Conservation (phyloP, 1,140 invertebrate genomes). For the Papilio polytes region DNA sequence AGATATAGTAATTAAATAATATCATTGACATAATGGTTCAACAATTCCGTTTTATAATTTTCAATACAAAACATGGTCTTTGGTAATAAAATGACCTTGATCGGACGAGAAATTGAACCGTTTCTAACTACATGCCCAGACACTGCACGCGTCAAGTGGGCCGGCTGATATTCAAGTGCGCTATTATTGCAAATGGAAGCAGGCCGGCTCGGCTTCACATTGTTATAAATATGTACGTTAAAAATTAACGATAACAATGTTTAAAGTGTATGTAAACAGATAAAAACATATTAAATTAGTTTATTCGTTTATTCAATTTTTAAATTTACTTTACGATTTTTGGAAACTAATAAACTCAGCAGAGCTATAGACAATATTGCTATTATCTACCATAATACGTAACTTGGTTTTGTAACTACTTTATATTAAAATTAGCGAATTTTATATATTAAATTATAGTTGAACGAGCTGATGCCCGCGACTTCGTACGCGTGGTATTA, state of each 20-base stretch:
- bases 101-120: conserved; percentile 1
- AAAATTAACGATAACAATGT: conserved; percentile 20
- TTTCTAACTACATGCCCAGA: conserved; percentile 19
- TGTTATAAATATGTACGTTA: conserved; percentile 10
- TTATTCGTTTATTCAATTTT: not conserved
- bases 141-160: not conserved
- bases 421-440: not conserved
- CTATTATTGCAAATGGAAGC: conserved; percentile 22
- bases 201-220: not conserved
- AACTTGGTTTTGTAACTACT: not conserved
- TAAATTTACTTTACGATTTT: not conserved
- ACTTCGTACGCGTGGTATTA: too few species aligned
- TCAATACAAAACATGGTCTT: not conserved
- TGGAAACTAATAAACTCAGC: not conserved
- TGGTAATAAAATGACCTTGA: conserved; percentile 9
- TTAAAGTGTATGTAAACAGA: conserved; percentile 14
- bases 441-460: not conserved
- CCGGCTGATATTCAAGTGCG: conserved; percentile 13
- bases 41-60: not conserved
- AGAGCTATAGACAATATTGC: not conserved
- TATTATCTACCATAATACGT: not conserved
- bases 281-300: conserved; percentile 2
- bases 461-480: not conserved
- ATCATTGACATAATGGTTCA: not conserved
- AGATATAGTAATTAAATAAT: not conserved